Evolutionary conservation across 1,140 invertebrate genomes (phyloP), one percentile per base, ranked within the genome.

Genomic region (Ceratosolen solmsi): DNA sequence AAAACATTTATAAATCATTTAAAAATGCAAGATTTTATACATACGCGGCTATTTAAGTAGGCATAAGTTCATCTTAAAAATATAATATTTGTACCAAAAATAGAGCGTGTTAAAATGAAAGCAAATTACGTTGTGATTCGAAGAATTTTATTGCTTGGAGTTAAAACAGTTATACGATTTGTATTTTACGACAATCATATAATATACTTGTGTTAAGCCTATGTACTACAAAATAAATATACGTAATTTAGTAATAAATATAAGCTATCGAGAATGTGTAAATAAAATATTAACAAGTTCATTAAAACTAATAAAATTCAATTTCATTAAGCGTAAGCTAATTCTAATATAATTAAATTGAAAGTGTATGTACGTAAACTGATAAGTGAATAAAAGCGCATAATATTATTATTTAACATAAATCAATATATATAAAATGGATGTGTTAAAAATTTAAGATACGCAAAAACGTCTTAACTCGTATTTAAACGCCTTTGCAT

Each of bases 161-260:
- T 25, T 25, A 20, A 74, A 74, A 46, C 38, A 80, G 58, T 60
- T n/a, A 20, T 36, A 54, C 70, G 41, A 80, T 80, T 54, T 74
- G 78, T 36, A 80, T 73, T 80, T 80, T 63, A 80, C 38, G 70
- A 73, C 33, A 56, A 70, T 71, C 75, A n/a, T 41, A 65, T 60
- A 68, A 78, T 68, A 68, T 54, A 22, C 27, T 77, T 46, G 7
- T 9, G 41, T 9, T 70, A 71, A 1, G 25, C 3, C 38, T 71
- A 11, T 49, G 15, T 27, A 11, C 27, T 49, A 71, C 49, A 20
- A n/a, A 17, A 71, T 49, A 15, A 70, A 70, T 13, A 70, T 46
- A 49, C 38, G 2, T 27, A 8, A 27, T 71, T 49, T n/a, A 49
- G 33, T 9, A 27, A 49, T 13, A 49, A 49, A 41, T 68, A 68